These are phyloP conservation scores for Scartelaos histophorus DNA, from an alignment of 2,113 vertebrate genomes.

Conservation along the genomic window DNA sequence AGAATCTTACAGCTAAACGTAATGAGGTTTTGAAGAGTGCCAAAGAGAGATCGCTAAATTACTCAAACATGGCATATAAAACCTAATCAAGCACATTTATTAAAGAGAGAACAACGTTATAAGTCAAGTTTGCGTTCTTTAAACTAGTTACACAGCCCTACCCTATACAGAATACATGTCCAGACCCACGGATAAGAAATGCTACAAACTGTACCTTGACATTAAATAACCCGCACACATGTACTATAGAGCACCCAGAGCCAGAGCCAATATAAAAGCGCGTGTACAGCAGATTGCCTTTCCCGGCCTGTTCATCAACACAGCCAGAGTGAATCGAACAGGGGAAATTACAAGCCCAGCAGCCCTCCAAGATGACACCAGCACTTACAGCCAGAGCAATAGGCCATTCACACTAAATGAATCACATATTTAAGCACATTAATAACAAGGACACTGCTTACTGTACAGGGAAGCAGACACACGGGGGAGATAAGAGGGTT, in stretches of 20 bases:
- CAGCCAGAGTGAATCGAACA: conserved; percentile 42
- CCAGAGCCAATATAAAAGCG: conserved; percentile 34
- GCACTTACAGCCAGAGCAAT: conserved; percentile 58
- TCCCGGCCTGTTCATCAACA: conserved; percentile 48
- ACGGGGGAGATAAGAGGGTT: conserved; percentile 22
- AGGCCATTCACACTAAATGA: conserved; percentile 53
- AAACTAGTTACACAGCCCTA: no score
- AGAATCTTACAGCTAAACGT: no score
- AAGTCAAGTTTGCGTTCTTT: no score
- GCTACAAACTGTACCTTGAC: conserved; percentile 5
- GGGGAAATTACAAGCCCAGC: conserved; percentile 44
- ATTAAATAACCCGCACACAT: not conserved
- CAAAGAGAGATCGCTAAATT: no score
- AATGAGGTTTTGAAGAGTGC: no score
- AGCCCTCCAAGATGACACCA: conserved; percentile 52
- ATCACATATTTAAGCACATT: conserved; percentile 57
- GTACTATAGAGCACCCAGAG: not conserved
- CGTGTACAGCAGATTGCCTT: conserved; percentile 47
- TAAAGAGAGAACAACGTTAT: no score
- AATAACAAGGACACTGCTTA: conserved; percentile 37
- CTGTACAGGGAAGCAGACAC: not conserved
- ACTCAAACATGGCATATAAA: no score
- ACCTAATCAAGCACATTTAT: not conserved
- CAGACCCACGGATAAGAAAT: not conserved
- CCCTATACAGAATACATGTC: no score